Base-by-base conservation (phyloP, 2,113 vertebrate genomes). In the Calidris pugnax region DNA sequence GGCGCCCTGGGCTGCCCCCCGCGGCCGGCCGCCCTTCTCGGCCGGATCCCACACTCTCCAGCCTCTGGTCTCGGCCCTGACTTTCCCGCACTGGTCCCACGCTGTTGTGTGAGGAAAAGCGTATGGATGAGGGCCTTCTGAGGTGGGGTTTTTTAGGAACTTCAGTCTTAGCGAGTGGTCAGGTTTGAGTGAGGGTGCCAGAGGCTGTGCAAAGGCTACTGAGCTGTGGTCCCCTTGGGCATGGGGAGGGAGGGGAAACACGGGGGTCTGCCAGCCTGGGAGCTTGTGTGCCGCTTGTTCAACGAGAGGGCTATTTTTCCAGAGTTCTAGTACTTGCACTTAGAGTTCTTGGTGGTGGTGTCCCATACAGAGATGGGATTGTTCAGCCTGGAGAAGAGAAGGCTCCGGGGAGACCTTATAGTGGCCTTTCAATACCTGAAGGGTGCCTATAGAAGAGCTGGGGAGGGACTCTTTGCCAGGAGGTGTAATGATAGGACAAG, bases 71-170 rank as follows among this genome's bases (percentile, higher is more conserved):
- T 24, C 39, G 10, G 30, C 30, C 7, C 1, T 23, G 47, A 23
- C 17, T 47, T 56, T n/a, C 33, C 22, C 21, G 0, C 32, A 0
- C 24, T 2, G 45, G 21, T 33, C 16, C 17, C 48, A 3, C 2
- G 10, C 18, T 51, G 35, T 3, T 11, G 41, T 22, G 51, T 37
- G 68, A 14, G 60, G 50, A 48, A 17, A 55, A 55, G 43, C 5
- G 26, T 12, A 39, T 13, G 84, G 7, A 4, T 15, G 10, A 33
- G 33, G 43, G 17, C 9, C 6, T 45, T 77, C 24, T 21, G 35
- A 2, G 28, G 15, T 32, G 32, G 30, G 1, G 5, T 23, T 30
- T 51, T 72, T 37, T 47, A 26, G 41, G 24, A 39, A 3, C 22
- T 50, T 67, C n/a, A 22, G 33, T 5, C 62, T 37, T 56, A 24